A percentile compares a stretch with the other conserved stretches of the same genome.
Conservation (phyloP, 2,113 vertebrate genomes). For the Phyllostomus hastatus region DNA sequence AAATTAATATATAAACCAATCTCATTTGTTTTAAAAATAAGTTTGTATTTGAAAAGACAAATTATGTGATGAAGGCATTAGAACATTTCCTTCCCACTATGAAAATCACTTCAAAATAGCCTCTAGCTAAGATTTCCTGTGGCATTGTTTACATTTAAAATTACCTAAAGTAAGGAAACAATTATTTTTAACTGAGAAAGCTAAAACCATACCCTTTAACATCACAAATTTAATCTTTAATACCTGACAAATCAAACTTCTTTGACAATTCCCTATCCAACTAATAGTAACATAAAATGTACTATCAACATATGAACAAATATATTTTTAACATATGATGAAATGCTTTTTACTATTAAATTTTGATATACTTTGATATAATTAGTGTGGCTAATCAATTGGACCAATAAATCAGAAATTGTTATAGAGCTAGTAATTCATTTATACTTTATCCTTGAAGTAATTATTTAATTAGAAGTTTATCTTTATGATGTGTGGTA, state of each 20-base stretch:
- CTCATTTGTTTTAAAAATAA: background rate
- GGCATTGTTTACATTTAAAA: background rate
- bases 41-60: background rate
- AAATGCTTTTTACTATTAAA: constrained; percentile 70
- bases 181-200: constrained; percentile 64
- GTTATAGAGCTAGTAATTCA: background rate
- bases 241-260: constrained; percentile 73
- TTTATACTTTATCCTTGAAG: too few species aligned
- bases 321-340: constrained; percentile 59
- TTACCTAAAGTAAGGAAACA: background rate
- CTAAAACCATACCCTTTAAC: constrained; percentile 60
- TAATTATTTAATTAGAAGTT: too few species aligned
- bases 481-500: too few species aligned
- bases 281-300: constrained; percentile 74
- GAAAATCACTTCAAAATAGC: background rate
- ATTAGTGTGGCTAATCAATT: background rate
- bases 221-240: constrained; percentile 73
- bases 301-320: constrained; percentile 56
- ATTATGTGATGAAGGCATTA: background rate
- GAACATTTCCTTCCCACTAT: background rate
- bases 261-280: constrained; percentile 61
- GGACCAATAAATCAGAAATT: constrained; percentile 18
- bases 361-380: constrained; percentile 27
- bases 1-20: background rate
- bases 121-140: background rate